Base-by-base conservation (phyloP, 2,113 vertebrate species). In the Rhabdornis inornatus region DNA sequence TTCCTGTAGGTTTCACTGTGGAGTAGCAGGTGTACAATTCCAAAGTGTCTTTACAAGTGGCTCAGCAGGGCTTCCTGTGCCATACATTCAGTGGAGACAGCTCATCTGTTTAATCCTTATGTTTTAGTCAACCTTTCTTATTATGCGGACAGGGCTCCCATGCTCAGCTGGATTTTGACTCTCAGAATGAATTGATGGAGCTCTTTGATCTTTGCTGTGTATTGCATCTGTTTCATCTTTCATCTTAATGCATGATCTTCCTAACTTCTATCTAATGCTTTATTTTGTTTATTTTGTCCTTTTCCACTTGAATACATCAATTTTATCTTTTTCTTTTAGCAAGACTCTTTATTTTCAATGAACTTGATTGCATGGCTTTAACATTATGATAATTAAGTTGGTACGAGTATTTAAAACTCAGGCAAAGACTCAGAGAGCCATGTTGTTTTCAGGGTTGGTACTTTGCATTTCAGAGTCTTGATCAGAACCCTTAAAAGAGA, bases 91-190 rank as follows among this genome's bases (percentile, higher is more conserved):
- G 96, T 97, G 97, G 98, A 98, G 98, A 98, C 96, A 97, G 98
- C 97, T 98, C 98, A 98, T 98, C 98, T 98, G 97, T 98, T 98
- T 98, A 98, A 98, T 98, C 98, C 98, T 97, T 98, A 97, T 98
- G 98, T 98, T 98, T 98, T 96, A 98, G 98, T 97, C 98, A 98
- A 96, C 98, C 97, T 98, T 98, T 97, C 97, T 98, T 97, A 98
- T 98, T 98, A 98, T 98, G 97, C 97, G 95, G 96, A 96, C 97
- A 84, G 97, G 82, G 96, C 95, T 98, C 95, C 63, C 80, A 96
- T 95, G 97, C 98, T 98, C 98, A 98, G 98, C 97, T 98, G 98
- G 98, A 97, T 98, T 98, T 98, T 98, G 98, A 98, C 97, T 98
- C 97, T 96, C 94, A 61, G 90, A 98, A 98, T 97, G 98, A 98